phyloP scores from a whole-genome alignment of 2,797 vertebrate genomes.

The Dipus sagitta region DNA sequence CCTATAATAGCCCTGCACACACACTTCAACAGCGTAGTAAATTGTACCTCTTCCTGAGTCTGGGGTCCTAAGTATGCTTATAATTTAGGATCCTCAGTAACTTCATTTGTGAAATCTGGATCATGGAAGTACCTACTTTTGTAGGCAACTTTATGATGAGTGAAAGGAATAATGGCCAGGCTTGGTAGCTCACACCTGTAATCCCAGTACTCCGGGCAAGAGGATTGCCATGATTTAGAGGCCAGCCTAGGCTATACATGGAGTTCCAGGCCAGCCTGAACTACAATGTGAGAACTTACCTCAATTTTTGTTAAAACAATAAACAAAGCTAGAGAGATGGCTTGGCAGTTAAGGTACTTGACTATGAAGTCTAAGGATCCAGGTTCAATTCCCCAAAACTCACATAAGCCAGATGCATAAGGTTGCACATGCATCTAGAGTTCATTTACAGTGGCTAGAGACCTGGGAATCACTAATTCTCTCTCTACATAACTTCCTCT shows the following conservation, averaged over 20 bases:
- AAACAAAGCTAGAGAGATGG: no score
- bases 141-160: not conserved
- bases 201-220: not conserved
- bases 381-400: no score
- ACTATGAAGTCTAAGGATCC: no score
- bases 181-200: not conserved
- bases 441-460: no score
- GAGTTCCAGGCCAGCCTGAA: not conserved
- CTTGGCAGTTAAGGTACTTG: no score
- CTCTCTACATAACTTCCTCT: not conserved
- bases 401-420: no score
- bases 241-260: not conserved
- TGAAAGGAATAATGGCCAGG: not conserved
- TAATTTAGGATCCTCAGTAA: constrained; percentile 6
- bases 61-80: not conserved
- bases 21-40: not conserved
- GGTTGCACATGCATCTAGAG: no score
- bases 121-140: not conserved
- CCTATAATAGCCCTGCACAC: not conserved
- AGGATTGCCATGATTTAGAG: not conserved
- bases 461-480: no score
- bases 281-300: not conserved
- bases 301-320: not conserved
- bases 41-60: not conserved
- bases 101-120: not conserved